These are phyloP conservation scores for Margarornis squamiger DNA, from an alignment of 2,797 vertebrate genomes.

Conservation along the genomic window DNA sequence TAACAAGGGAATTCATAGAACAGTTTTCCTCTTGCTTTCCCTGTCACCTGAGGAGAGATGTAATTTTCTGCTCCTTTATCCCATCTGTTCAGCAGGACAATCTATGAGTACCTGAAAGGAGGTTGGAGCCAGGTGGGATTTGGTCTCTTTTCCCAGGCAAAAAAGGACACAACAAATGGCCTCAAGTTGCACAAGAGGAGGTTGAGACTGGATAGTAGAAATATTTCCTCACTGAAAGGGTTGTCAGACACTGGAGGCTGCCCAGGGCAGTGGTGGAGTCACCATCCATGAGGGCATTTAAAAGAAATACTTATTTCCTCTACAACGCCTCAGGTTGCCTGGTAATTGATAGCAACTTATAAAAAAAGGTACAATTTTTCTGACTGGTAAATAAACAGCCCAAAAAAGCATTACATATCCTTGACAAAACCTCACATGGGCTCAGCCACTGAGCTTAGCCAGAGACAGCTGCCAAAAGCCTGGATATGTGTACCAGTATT, in stretches of 20 bases:
- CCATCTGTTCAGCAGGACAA: not conserved
- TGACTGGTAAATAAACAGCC: not conserved
- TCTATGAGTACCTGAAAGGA: fast-evolving
- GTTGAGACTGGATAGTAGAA: not conserved
- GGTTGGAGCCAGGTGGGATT: not conserved
- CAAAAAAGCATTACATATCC: not conserved
- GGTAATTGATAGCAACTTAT: not conserved
- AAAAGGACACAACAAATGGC: not conserved
- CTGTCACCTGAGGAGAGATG: not conserved
- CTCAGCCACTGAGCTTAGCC: not conserved
- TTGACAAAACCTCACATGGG: not conserved
- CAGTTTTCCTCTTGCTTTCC: not conserved
- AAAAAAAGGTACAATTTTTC: not conserved
- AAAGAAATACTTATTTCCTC: not conserved
- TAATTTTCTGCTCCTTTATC: not conserved
- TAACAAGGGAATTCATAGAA: not conserved
- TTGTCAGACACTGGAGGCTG: not conserved
- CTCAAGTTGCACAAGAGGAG: not conserved
- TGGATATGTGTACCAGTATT: not conserved
- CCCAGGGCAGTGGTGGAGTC: too few relatives aligned
- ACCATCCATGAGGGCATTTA: not conserved
- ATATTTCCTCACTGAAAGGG: not conserved
- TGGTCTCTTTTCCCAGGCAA: not conserved
- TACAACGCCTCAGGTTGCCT: not conserved
- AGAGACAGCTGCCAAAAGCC: not conserved